Evolutionary conservation across 2,797 vertebrate species (phyloP), one percentile per base, ranked within the genome.

Genomic region (Labeo calbasu): DNA sequence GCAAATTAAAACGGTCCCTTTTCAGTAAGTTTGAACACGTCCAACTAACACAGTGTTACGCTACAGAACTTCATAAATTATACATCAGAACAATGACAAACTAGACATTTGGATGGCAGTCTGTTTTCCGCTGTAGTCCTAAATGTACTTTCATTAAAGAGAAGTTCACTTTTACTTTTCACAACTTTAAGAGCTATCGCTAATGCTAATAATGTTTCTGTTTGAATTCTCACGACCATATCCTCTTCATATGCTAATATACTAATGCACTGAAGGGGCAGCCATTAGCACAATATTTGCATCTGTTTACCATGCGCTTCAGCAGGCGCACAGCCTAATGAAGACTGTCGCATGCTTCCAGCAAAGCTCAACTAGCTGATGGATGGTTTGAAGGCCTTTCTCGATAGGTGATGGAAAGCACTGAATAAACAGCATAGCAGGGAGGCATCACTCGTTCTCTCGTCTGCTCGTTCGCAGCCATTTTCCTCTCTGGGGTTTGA

Each of bases 221-320:
- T 70, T 81, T 21, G 15, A 81, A 75, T 79, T 79, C 65, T 88
- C 81, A 63, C 13, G 12, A 55, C 73, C 79, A 68, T 82, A 43
- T 59, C 83, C 87, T 84, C 78, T 84, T 82, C 48, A 79, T 87
- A 85, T 71, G 85, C 85, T 83, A 86, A 79, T 83, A 81, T 85
- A 75, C 82, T 85, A 89, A 89, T 84, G 84, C 82, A 84, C 76
- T 73, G 86, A 89, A 86, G 85, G 79, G 79, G 53, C 82, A 36
- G 71, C 84, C 84, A 87, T 89, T 89, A 87, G 77, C 86, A 85
- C 79, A 85, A 83, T 83, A 86, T 87, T 87, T 87, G 83, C 88
- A 87, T 87, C 85, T 89, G 77, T 89, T 89, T 89, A 85, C 85
- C 72, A 81, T 86, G 79, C 61, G 53, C 61, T 79, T 59, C 76